Conservation (phyloP, 1,140 invertebrate genomes). For the Helicoverpa armigera region DNA sequence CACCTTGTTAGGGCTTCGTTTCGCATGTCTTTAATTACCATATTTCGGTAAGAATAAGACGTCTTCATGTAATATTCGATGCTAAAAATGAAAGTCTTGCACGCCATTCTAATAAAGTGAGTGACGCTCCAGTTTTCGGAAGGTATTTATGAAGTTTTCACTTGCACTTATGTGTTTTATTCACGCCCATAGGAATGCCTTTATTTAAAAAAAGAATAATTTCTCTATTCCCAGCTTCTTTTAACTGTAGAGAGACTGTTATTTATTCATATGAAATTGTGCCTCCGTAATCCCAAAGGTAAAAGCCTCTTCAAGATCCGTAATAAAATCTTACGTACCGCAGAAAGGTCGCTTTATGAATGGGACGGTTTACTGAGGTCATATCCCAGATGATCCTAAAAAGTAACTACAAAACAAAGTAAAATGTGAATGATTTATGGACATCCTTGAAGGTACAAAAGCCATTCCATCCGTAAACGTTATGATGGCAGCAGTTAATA, state of each 20-base stretch:
- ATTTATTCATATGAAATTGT: constrained; percentile 40
- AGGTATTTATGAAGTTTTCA: constrained; percentile 39
- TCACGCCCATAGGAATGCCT: constrained; percentile 12
- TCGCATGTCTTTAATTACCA: constrained; percentile 39
- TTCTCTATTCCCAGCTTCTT: constrained; percentile 19
- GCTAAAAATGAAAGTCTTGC: constrained; percentile 48
- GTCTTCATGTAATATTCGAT: constrained; percentile 40
- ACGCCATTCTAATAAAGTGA: constrained; percentile 25
- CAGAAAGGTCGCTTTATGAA: constrained; percentile 38
- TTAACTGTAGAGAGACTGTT: constrained; percentile 29
- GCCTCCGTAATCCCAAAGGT: constrained; percentile 16
- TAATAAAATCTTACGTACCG: constrained; percentile 47
- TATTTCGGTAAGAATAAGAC: constrained; percentile 21
- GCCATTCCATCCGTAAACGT: constrained; percentile 11
- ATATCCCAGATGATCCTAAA: constrained; percentile 33
- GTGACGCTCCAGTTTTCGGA: constrained; percentile 35
- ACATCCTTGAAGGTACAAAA: constrained; percentile 15
- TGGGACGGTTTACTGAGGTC: constrained; percentile 5
- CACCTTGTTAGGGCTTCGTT: constrained; percentile 38
- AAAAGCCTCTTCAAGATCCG: constrained; percentile 24
- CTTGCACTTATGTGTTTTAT: constrained; percentile 16
- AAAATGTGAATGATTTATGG: constrained; percentile 29
- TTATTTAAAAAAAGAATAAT: neutral
- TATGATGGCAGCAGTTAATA: constrained; percentile 20
- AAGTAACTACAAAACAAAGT: constrained; percentile 29